A percentile compares a stretch with the other conserved stretches of the same genome.
phyloP scores from a whole-genome alignment of 2,888 invertebrate genomes.

The Tetanocera ferruginea region DNA sequence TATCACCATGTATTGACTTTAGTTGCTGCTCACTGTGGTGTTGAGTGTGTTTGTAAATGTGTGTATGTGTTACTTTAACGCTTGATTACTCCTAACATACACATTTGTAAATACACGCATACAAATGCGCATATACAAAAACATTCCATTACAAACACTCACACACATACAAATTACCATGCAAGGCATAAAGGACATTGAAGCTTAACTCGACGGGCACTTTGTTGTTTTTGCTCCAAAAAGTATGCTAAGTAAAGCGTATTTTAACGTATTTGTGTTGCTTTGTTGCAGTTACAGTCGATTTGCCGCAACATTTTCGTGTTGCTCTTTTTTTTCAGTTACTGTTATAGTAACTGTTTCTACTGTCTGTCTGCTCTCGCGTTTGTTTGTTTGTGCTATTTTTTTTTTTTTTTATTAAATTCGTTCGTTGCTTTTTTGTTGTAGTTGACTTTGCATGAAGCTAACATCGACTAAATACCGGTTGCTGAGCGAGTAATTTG shows the following conservation, averaged over 20 bases:
- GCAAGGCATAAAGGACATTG: background rate
- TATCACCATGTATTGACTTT: background rate
- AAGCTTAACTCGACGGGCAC: slow-evolving; percentile 18
- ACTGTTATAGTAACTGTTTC: background rate
- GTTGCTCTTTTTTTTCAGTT: background rate
- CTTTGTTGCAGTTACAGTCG: slow-evolving; percentile 11
- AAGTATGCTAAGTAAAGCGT: slow-evolving; percentile 31
- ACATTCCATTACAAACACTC: slow-evolving; percentile 6
- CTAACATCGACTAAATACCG: slow-evolving; percentile 17
- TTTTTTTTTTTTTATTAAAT: background rate
- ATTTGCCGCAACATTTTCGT: slow-evolving; percentile 35
- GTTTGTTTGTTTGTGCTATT: background rate
- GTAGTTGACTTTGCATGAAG: background rate
- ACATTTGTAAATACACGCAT: background rate
- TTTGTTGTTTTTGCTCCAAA: slow-evolving; percentile 27
- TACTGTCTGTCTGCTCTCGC: background rate
- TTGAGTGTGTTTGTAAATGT: background rate
- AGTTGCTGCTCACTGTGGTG: background rate
- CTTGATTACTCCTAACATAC: slow-evolving; percentile 32
- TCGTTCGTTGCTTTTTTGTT: background rate
- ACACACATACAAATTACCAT: background rate
- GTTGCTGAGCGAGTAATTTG: slow-evolving; percentile 11
- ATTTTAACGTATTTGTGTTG: slow-evolving; percentile 3
- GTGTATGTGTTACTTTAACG: slow-evolving; percentile 25
- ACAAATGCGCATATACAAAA: slow-evolving; percentile 6